A percentile compares a stretch with the other conserved stretches of the same genome.
phyloP scores from a whole-genome alignment of 2,888 invertebrate genomes.

The Dolichomitus sp. region DNA sequence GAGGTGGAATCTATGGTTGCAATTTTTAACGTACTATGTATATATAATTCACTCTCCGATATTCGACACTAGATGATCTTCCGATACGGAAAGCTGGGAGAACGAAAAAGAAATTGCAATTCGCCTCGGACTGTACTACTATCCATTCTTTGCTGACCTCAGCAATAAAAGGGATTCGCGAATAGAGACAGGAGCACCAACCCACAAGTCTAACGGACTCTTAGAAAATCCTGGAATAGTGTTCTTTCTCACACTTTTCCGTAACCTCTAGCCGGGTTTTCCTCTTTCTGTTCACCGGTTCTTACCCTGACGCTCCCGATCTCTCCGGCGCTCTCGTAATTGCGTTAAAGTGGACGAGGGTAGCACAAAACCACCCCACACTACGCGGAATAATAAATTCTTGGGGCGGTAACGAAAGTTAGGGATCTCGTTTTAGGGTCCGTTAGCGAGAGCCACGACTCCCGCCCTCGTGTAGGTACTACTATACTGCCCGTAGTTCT shows the following conservation, averaged over 20 bases:
- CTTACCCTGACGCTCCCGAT: conserved; percentile 23
- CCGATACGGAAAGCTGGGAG: conserved; percentile 7
- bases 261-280: conserved; percentile 23
- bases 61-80: conserved; percentile 31
- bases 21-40: conserved; percentile 6
- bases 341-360: conserved; percentile 84
- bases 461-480: conserved; percentile 23
- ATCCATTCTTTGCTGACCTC: conserved; percentile 61
- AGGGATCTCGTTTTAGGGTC: conserved; percentile 73
- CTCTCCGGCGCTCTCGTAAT: conserved; percentile 59
- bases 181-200: conserved; percentile 51
- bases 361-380: conserved; percentile 75
- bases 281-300: conserved; percentile 29
- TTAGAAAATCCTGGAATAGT: conserved; percentile 58
- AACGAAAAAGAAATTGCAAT: conserved; percentile 40
- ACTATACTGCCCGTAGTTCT: conserved; percentile 34
- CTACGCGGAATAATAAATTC: conserved; percentile 80
- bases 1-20: neutral
- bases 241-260: conserved; percentile 53
- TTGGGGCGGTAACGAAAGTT: conserved; percentile 75
- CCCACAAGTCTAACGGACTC: conserved; percentile 49
- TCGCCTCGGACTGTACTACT: conserved; percentile 36
- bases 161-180: conserved; percentile 64
- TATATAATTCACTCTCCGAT: conserved; percentile 31
- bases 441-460: conserved; percentile 57